These are phyloP conservation scores for Mnemiopsis leidyi DNA, from an alignment of 37 sponge, comb jelly and placozoan genomes.

Conservation along the genomic window DNA sequence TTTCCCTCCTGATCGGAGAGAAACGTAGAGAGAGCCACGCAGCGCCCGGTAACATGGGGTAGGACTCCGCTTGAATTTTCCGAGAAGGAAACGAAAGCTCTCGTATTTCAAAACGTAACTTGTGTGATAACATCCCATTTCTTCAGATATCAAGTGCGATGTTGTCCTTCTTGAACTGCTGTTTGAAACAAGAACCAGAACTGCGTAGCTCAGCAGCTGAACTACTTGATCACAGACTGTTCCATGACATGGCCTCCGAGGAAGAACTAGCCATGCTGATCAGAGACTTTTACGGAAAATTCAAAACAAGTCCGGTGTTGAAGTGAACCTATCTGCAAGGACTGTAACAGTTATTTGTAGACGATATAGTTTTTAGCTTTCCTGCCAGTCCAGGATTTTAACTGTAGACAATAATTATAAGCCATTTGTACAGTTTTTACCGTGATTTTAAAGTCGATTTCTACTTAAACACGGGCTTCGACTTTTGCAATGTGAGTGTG, in stretches of 20 bases:
- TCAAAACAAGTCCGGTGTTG: slow-evolving; percentile 9
- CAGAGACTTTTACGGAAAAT: slow-evolving; percentile 33
- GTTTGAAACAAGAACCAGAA: slow-evolving; percentile 71
- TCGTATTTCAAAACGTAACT: too few species aligned
- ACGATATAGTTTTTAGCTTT: neutral
- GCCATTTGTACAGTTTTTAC: neutral
- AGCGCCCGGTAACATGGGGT: too few species aligned
- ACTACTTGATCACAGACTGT: slow-evolving; percentile 85
- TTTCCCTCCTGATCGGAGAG: too few species aligned
- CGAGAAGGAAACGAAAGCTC: too few species aligned
- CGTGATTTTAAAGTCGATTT: neutral
- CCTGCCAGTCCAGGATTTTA: neutral
- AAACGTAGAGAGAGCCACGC: too few species aligned
- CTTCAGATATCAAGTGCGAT: slow-evolving; percentile 76
- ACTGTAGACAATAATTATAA: neutral
- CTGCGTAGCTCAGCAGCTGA: slow-evolving; percentile 77
- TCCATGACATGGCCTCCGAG: slow-evolving; percentile 67
- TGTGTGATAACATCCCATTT: too few species aligned
- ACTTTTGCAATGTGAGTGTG: neutral
- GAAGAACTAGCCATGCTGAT: slow-evolving; percentile 7
- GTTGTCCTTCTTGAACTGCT: slow-evolving; percentile 72
- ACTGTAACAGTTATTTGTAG: too few species aligned
- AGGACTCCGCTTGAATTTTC: too few species aligned
- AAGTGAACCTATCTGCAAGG: neutral
- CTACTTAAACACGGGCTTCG: neutral